These are phyloP conservation scores for Aurelia aurita DNA, from an alignment of 30 jellyfish, hydroid and myxozoan species.

Conservation along the genomic window DNA sequence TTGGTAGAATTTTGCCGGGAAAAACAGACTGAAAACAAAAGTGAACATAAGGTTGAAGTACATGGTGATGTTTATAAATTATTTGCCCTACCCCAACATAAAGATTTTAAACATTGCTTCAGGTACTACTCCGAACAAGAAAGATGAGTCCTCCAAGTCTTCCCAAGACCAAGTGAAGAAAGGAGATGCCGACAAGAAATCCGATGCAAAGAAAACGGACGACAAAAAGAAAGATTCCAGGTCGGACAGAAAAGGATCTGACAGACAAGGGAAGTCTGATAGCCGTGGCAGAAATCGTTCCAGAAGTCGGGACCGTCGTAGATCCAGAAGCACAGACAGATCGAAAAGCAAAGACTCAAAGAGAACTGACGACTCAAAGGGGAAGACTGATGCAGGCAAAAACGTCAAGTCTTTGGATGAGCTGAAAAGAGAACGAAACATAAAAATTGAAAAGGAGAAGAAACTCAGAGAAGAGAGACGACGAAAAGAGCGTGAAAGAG, in stretches of 20 bases:
- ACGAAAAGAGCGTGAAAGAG: slow-evolving; percentile 84
- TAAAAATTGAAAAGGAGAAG: slow-evolving; percentile 67
- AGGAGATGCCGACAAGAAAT: slow-evolving; percentile 2
- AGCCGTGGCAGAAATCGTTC: slow-evolving; percentile 64
- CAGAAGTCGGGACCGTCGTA: slow-evolving; percentile 38
- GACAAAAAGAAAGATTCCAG: slow-evolving; percentile 17
- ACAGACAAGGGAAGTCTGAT: slow-evolving; percentile 21
- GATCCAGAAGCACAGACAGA: slow-evolving; percentile 51
- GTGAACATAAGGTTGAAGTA: too few relatives aligned
- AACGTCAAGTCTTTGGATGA: slow-evolving; percentile 54
- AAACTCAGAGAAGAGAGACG: slow-evolving; percentile 82
- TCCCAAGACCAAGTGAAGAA: slow-evolving; percentile 3
- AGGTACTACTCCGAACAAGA: slow-evolving; percentile 39
- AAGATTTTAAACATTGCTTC: background rate
- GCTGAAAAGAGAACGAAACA: slow-evolving; percentile 77
- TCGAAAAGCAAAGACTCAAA: slow-evolving; percentile 48
- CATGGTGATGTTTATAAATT: too few relatives aligned
- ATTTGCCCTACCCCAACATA: too few relatives aligned
- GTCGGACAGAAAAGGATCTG: slow-evolving; percentile 37
- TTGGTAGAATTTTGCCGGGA: too few relatives aligned
- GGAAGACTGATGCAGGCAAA: slow-evolving; percentile 42
- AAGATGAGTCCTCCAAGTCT: slow-evolving; percentile 20
- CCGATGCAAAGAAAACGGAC: background rate
- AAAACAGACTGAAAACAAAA: too few relatives aligned
- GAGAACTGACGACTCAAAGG: slow-evolving; percentile 31